These are phyloP conservation scores for Centropus bengalensis DNA, from an alignment of 2,113 vertebrate genomes.

Conservation along the genomic window DNA sequence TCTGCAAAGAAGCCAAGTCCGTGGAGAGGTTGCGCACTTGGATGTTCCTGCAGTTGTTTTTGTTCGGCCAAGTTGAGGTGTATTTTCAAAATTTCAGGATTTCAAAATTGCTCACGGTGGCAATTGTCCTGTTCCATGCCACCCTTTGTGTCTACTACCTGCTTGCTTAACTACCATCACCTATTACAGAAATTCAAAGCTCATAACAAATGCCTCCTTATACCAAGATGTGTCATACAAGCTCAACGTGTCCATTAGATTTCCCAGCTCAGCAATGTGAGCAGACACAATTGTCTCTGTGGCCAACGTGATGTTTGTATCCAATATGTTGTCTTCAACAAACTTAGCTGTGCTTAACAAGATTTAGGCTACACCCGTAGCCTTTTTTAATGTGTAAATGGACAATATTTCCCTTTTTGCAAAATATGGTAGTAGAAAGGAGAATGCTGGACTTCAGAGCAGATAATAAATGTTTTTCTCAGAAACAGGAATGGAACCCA, in stretches of 20 bases:
- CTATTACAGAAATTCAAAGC: not conserved
- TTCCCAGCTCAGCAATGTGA: not conserved
- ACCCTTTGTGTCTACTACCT: fast-evolving
- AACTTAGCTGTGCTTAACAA: not conserved
- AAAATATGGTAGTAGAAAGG: not conserved
- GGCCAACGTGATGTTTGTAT: too few species aligned
- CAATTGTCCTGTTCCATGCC: not conserved
- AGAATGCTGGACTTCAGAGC: not conserved
- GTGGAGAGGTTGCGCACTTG: fast-evolving
- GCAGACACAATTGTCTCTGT: fast-evolving
- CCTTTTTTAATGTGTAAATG: not conserved
- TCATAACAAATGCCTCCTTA: fast-evolving
- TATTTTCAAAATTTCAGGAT: not conserved
- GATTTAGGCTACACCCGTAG: not conserved
- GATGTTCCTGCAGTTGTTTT: not conserved
- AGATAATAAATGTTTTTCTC: not conserved
- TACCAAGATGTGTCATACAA: fast-evolving
- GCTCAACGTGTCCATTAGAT: not conserved
- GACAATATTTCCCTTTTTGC: not conserved
- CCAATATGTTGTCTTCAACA: not conserved
- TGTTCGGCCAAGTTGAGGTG: not conserved
- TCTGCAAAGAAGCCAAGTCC: not conserved
- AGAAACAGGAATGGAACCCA: not conserved
- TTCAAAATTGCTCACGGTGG: not conserved
- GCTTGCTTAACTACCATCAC: not conserved